Base-by-base conservation (phyloP, 2,113 vertebrate genomes). In the Grammomys dolichurus region DNA sequence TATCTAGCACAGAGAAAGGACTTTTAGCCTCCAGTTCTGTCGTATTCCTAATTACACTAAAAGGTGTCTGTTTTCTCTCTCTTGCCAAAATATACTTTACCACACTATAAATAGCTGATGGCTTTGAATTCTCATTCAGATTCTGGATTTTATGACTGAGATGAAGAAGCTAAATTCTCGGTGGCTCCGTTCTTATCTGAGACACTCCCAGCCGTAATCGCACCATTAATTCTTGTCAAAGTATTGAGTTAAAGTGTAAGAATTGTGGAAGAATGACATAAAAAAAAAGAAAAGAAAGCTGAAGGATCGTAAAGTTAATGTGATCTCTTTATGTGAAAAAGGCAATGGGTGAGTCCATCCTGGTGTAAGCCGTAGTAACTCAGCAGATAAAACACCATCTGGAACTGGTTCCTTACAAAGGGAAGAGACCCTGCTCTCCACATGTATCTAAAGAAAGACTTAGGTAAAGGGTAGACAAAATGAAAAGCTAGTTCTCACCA, bases 21-120 rank as follows among this genome's bases (percentile, higher is more conserved):
- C 26, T 22, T n/a, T 84, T 63, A 7, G 16, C 28, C n/a, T 56
- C 24, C 24, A 84, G 58, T 24, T 63, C 81, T 3, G 0, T 17
- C 51, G 43, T 33, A 60, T 51, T 54, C 56, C 13, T 31, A 60
- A 0, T 54, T 19, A 48, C 26, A 46, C 60, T 77, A 89, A 46
- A 72, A 40, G 26, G 2, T 51, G 46, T 75, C 24, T 76, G 89
- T 87, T 65, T 51, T 19, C 9, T 43, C 43, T 67, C 36, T 24
- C 80, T 94, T 87, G 51, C 20, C 73, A 73, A 63, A 92, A 81
- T 2, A 72, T 33, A 69, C 65, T 31, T 33, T 63, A 63, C 51
- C 60, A 69, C 31, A 77, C 33, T 84, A 92, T n/a, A 92, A 94
- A 91, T 81, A 88, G 5, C 31, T 36, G 13, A 77, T 82, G 24